phyloP scores from a whole-genome alignment of 2,113 vertebrate genomes.

The Ceyx melanurus region DNA sequence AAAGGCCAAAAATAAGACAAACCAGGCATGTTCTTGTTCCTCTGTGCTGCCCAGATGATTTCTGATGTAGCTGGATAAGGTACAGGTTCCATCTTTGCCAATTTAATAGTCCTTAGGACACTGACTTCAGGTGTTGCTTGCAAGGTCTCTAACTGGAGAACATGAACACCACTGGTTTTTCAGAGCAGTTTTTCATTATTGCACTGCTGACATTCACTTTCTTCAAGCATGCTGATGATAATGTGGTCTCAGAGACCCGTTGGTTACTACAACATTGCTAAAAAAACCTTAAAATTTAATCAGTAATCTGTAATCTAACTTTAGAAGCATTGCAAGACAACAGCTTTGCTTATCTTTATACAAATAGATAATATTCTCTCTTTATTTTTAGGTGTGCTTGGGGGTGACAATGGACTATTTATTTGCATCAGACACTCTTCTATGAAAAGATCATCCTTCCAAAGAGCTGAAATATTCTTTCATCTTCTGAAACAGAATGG shows the following conservation, averaged over 20 bases:
- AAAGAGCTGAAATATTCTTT: conserved; percentile 38
- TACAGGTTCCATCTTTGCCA: background rate
- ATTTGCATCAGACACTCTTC: conserved; percentile 70
- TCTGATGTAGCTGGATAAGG: background rate
- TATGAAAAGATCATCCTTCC: conserved; percentile 76
- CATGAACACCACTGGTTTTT: background rate
- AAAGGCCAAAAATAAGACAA: background rate
- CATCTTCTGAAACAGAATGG: conserved; percentile 82
- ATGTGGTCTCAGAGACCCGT: background rate
- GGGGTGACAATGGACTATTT: conserved; percentile 79
- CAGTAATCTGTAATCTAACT: background rate
- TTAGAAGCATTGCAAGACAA: background rate
- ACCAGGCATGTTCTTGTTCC: background rate
- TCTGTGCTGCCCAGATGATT: background rate
- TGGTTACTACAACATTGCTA: background rate
- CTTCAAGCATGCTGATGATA: background rate
- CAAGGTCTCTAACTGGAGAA: background rate
- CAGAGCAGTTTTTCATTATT: background rate
- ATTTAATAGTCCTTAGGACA: background rate
- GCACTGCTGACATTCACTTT: background rate
- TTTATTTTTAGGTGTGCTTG: conserved; percentile 75
- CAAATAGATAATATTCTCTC: conserved; percentile 4
- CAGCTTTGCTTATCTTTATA: background rate
- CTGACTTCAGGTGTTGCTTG: background rate
- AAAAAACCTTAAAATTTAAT: background rate